Base-by-base conservation (phyloP, 1,140 invertebrate species). In the Orius insidiosus region DNA sequence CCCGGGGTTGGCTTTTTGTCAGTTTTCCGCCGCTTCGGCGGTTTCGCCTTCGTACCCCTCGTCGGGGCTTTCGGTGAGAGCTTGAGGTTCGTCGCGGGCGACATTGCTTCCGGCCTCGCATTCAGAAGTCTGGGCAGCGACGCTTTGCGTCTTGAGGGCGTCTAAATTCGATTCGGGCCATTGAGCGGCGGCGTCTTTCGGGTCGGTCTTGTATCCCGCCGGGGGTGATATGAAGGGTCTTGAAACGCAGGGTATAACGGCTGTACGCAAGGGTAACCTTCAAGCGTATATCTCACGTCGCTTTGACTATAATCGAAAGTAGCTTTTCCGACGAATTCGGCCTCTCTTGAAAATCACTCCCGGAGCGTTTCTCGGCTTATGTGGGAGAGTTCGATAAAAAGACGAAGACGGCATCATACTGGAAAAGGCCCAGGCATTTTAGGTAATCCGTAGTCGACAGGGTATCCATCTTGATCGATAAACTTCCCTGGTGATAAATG, bases 11-110 rank as follows among this genome's bases (percentile, higher is more conserved):
- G 7, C 19, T 16, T 13, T 35, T 32, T 34, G 63, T 59, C 63
- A 69, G 33, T 68, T 68, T 45, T 68, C 67, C 54, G 66, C 63
- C 5, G 60, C 53, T 41, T 66, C 64, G 1, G 49, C 52, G 7
- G 61, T 72, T 57, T 86, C 83, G 18, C 82, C 83, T 36, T 82
- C 83, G 59, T 86, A 88, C 1, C 84, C 84, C 59, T 88, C 84
- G 59, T 88, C 84, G 4, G 83, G 82, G 59, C 82, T 85, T 54
- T 87, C 83, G 2, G 78, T 76, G 52, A 80, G 68, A n/a, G 71
- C 69, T 47, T 71, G 77, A 13, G 58, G 52, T 10, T 46, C 38
- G 1, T 40, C 45, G 2, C 15, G n/a, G 5, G 7, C 16, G 14
- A 45, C 24, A 6, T 36, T 32, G 8, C n/a, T 9, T 3, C 19